Evolutionary conservation across 2,797 vertebrate species (phyloP).

Genomic region (Microctenopoma stevenorrisi): DNA sequence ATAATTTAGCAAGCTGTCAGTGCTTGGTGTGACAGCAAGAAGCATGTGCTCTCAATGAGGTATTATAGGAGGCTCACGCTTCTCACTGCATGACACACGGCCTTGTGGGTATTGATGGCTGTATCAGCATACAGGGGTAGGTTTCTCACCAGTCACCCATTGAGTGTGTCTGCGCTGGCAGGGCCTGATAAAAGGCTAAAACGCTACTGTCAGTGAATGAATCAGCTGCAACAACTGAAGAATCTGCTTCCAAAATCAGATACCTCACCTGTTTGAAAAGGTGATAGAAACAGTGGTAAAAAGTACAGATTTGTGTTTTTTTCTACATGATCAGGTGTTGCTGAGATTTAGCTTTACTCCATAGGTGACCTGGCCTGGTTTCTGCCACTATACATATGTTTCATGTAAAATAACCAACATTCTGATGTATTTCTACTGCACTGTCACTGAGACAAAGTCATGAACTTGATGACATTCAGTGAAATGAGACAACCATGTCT

Average conservation of each 20-base stretch:
- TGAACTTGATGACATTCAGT: slow-evolving; percentile 72
- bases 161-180: slow-evolving; percentile 25
- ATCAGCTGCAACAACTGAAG: slow-evolving; percentile 30
- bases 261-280: slow-evolving; percentile 35
- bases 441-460: slow-evolving; percentile 51
- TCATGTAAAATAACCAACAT: slow-evolving; percentile 12
- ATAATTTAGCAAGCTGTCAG: slow-evolving; percentile 87
- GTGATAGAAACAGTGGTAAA: slow-evolving; percentile 4
- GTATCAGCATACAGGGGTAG: slow-evolving; percentile 73
- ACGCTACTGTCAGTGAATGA: slow-evolving; percentile 43
- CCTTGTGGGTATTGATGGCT: slow-evolving; percentile 80
- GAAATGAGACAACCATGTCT: slow-evolving; percentile 69
- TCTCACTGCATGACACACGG: slow-evolving; percentile 65
- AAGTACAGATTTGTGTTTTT: slow-evolving; percentile 10
- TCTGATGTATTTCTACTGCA: slow-evolving; percentile 34
- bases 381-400: slow-evolving; percentile 12
- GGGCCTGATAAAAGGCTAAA: slow-evolving; percentile 44
- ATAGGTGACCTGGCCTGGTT: slow-evolving; percentile 6
- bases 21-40: slow-evolving; percentile 77
- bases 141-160: slow-evolving; percentile 64
- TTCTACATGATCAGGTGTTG: neutral
- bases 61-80: slow-evolving; percentile 71
- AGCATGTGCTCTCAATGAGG: slow-evolving; percentile 70
- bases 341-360: slow-evolving; percentile 1
- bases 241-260: slow-evolving; percentile 29